phyloP scores from a whole-genome alignment of 64 coral and sea anemone species.

The Pocillopora verrucosa region DNA sequence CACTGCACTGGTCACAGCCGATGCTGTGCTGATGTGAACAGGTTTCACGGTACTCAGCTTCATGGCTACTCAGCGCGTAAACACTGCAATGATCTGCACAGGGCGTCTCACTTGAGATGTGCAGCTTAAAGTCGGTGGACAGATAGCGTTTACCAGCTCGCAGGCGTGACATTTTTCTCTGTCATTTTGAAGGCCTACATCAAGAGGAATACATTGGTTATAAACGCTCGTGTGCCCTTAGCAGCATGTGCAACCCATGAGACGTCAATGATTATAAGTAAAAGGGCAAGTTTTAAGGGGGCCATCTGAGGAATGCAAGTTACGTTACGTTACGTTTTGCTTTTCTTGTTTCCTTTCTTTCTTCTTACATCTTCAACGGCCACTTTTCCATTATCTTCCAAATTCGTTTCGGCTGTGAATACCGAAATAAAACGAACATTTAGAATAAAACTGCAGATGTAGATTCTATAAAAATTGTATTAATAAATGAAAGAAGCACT shows the following conservation, averaged over 20 bases:
- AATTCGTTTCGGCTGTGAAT: no score
- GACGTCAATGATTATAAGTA: no score
- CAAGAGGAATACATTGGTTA: not conserved
- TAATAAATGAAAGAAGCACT: not conserved
- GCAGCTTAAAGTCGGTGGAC: constrained; percentile 24
- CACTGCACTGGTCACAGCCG: no score
- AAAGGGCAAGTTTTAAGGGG: no score
- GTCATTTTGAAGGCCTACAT: constrained; percentile 26
- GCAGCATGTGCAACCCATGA: not conserved
- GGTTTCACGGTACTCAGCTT: constrained; percentile 8
- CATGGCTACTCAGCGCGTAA: constrained; percentile 21
- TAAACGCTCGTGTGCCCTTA: not conserved
- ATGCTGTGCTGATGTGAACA: constrained; percentile 20
- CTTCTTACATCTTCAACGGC: no score
- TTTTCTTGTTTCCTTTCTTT: no score
- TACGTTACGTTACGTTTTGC: no score
- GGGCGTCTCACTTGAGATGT: constrained; percentile 19
- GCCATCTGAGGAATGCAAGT: no score
- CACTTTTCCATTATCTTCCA: no score
- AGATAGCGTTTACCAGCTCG: constrained; percentile 15
- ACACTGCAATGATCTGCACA: constrained; percentile 35
- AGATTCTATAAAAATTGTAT: not conserved
- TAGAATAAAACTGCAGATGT: constrained; percentile 3
- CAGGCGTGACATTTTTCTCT: constrained; percentile 7
- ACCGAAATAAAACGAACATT: no score